Evolutionary conservation across 2,113 vertebrate species (phyloP).

Genomic region (Nothocercus nigrocapillus): DNA sequence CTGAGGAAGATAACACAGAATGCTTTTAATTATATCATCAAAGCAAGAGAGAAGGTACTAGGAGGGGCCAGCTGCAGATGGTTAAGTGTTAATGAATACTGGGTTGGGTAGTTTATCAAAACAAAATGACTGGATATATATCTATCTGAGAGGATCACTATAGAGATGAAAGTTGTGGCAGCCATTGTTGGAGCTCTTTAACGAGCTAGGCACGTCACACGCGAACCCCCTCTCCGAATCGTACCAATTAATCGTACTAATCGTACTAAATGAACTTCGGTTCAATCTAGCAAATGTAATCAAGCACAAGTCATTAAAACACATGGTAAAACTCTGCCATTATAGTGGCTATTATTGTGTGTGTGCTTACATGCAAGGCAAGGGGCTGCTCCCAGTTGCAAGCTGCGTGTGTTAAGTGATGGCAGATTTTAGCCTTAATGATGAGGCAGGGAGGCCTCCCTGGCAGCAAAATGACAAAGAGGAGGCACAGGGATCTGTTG

Average conservation of each 20-base stretch:
- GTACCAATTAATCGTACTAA: slow-evolving; percentile 56
- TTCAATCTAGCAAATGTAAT: slow-evolving; percentile 59
- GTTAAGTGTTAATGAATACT: slow-evolving; percentile 56
- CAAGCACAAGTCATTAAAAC: slow-evolving; percentile 65
- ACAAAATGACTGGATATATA: slow-evolving; percentile 36
- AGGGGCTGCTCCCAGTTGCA: slow-evolving; percentile 31
- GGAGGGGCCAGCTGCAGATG: slow-evolving; percentile 58
- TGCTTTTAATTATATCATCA: slow-evolving; percentile 60
- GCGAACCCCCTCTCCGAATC: slow-evolving; percentile 16
- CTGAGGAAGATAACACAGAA: slow-evolving; percentile 30
- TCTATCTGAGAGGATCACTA: slow-evolving; percentile 43
- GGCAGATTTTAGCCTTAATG: slow-evolving; percentile 61
- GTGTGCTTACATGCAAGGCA: slow-evolving; percentile 15
- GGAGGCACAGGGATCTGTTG: not conserved
- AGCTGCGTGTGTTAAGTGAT: slow-evolving; percentile 25
- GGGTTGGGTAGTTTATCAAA: slow-evolving; percentile 54
- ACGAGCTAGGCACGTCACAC: slow-evolving; percentile 54
- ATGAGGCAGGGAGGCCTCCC: slow-evolving; percentile 6
- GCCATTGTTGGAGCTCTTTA: slow-evolving; percentile 54
- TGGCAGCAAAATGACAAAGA: not conserved
- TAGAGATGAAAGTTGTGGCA: slow-evolving; percentile 53
- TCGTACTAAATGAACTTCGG: slow-evolving; percentile 39
- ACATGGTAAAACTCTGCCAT: slow-evolving; percentile 23
- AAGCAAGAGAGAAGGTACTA: slow-evolving; percentile 45
- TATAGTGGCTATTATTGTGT: slow-evolving; percentile 32